Conservation (phyloP, 2,888 invertebrate species). For the Chrysolina oricalcia region DNA sequence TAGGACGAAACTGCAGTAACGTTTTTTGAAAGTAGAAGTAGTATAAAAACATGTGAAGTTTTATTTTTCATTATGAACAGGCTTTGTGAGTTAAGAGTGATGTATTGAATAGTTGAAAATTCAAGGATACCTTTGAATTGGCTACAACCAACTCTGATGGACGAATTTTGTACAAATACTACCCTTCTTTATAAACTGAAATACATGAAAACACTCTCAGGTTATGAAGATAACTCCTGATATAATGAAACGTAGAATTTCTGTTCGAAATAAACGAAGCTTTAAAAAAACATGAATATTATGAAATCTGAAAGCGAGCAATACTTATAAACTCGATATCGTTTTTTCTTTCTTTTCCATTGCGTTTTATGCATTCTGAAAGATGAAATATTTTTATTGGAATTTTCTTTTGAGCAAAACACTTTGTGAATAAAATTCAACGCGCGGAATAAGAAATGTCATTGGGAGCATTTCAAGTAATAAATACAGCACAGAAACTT, state of each 20-base stretch:
- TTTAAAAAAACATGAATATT: background rate
- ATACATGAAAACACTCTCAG: no score
- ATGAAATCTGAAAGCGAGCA: background rate
- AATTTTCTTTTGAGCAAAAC: background rate
- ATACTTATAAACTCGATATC: background rate
- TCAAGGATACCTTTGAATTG: no score
- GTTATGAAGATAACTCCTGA: background rate
- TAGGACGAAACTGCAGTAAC: no score
- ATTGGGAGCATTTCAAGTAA: background rate
- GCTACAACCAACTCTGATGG: no score
- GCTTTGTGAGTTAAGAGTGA: no score
- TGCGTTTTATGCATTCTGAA: background rate
- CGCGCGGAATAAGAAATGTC: background rate
- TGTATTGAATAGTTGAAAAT: no score
- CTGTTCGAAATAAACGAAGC: background rate
- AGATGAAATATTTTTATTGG: background rate
- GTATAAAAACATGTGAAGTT: no score
- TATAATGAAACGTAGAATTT: background rate
- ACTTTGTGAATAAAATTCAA: background rate
- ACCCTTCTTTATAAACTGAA: no score
- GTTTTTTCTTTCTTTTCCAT: background rate
- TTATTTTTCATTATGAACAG: no score
- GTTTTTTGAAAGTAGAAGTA: no score
- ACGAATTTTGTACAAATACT: no score
- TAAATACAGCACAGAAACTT: background rate